Evolutionary conservation across 2,113 vertebrate genomes (phyloP), one percentile per base, ranked within the genome.

Genomic region (Callopanchax toddi): DNA sequence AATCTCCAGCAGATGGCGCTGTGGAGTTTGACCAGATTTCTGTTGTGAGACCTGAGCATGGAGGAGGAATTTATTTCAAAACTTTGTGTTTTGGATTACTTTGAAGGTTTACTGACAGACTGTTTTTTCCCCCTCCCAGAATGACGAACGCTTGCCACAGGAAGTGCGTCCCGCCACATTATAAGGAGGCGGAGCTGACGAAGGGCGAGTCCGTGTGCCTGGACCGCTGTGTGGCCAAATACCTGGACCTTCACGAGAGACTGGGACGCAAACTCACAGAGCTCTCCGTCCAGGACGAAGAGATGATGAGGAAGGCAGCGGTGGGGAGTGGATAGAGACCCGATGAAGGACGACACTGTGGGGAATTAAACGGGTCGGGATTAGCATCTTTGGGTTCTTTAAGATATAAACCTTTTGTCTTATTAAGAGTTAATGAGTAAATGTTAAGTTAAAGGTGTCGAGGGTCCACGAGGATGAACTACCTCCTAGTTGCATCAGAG

Each of bases 171-270:
- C 96, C 97, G 0, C 95, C 97, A 8, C 91, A 95, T 86, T 98
- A 98, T 89, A 96, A 96, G 75, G 97, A 99, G 55, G 91, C 96
- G 0, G 97, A 99, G 77, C 92, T 99, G 67, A 95, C 95, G 0
- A 99, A 99, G 84, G 97, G 96, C 0, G 97, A 98, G 72, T 93
- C 94, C 0, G 96, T 99, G 43, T 98, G 97, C 74, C 87, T 99
- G 84, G 97, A 99, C 81, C 95, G 97, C 50, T 99, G 97, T 6
- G 96, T 99, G 57, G 94, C 97, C 75, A 99, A 99, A 84, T 99
- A 99, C 86, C 91, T 99, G 84, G 96, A 98, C 83, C 94, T 98
- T 50, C 97, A 99, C 0, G 97, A 99, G 86, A 85, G 91, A 34
- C 93, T 99, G 86, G 97, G 97, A 39, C 95, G 95, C 54, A 97